These are phyloP conservation scores for Bos taurus DNA, from an alignment of 2,113 vertebrate species.

Conservation along the genomic window DNA sequence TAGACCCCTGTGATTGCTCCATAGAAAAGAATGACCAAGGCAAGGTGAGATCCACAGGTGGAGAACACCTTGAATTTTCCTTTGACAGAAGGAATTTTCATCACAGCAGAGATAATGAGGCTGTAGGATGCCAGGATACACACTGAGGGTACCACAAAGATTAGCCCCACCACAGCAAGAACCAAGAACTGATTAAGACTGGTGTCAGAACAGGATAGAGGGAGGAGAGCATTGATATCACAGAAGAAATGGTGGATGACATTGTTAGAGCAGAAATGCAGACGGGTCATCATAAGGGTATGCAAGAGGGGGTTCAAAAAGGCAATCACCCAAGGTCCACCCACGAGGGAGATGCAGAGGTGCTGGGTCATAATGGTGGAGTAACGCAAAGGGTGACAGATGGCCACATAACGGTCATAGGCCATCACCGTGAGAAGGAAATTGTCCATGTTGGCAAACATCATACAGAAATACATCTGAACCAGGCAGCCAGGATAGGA, in stretches of 20 bases:
- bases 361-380: background rate
- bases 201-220: conserved; percentile 60
- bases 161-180: conserved; percentile 34
- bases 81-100: conserved; percentile 46
- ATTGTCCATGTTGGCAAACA: conserved; percentile 67
- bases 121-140: conserved; percentile 50
- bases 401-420: conserved; percentile 56
- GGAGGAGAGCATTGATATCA: conserved; percentile 52
- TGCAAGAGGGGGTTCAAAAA: conserved; percentile 58
- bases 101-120: conserved; percentile 39
- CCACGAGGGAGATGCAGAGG: conserved; percentile 37
- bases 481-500: conserved; percentile 49
- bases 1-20: conserved; percentile 56
- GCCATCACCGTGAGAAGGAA: conserved; percentile 65
- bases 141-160: conserved; percentile 47
- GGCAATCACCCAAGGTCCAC: conserved; percentile 32
- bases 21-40: conserved; percentile 61
- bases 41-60: conserved; percentile 61
- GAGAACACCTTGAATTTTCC: conserved; percentile 57
- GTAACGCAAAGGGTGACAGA: conserved; percentile 54
- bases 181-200: conserved; percentile 55
- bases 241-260: conserved; percentile 60
- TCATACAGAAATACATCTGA: conserved; percentile 63
- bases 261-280: conserved; percentile 58
- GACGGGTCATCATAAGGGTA: conserved; percentile 18